A percentile compares a stretch with the other conserved stretches of the same genome.
These are phyloP conservation scores for Arremon aurantiirostris DNA, from an alignment of 2,797 vertebrate species.

Conservation along the genomic window DNA sequence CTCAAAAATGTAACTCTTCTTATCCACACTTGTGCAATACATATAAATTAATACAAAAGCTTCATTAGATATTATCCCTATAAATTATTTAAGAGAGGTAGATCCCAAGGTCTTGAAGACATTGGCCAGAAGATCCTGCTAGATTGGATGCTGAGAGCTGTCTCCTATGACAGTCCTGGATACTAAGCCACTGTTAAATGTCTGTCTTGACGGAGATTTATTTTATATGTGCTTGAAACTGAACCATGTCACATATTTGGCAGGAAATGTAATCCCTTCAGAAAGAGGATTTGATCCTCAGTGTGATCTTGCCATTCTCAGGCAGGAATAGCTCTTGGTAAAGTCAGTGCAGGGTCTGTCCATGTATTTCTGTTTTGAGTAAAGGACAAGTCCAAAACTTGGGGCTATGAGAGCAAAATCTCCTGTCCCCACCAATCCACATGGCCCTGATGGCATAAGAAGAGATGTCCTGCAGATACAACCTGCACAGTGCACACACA, in stretches of 20 bases:
- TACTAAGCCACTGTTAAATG: constrained; percentile 30
- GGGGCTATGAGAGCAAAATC: neutral
- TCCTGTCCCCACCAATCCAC: neutral
- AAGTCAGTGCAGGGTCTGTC: neutral
- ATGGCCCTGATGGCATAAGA: neutral
- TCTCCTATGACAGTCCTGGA: neutral
- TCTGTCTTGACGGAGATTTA: constrained; percentile 34
- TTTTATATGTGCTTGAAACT: constrained; percentile 16
- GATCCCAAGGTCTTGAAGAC: neutral
- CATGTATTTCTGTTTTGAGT: neutral
- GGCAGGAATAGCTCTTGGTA: neutral
- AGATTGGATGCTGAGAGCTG: neutral
- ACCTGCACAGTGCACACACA: neutral
- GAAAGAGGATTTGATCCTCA: constrained; percentile 41
- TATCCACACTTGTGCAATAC: neutral
- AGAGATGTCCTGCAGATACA: neutral
- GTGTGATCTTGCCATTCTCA: constrained; percentile 9
- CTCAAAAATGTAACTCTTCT: neutral
- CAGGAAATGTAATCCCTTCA: constrained; percentile 46
- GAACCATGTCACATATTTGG: constrained; percentile 44
- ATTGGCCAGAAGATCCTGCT: neutral
- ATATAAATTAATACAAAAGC: neutral
- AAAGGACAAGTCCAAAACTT: neutral
- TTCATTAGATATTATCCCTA: neutral
- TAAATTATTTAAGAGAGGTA: neutral